A percentile compares a stretch with the other conserved stretches of the same genome.
Evolutionary conservation across 2,888 invertebrate genomes (phyloP).

Genomic region (Cylindroiulus punctatus): DNA sequence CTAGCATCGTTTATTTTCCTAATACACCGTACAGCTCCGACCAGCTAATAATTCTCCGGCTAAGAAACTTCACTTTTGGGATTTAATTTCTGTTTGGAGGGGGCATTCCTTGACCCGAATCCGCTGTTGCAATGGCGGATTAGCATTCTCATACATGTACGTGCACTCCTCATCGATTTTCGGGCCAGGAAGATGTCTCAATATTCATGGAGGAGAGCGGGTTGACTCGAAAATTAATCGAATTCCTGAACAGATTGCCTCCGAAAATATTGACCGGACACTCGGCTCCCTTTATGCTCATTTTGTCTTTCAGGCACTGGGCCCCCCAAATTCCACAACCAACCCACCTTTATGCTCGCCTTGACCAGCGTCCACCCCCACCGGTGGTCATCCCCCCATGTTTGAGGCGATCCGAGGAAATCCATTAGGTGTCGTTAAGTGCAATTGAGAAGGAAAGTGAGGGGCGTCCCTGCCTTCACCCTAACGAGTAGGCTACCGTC

Average conservation of each 20-base stretch:
- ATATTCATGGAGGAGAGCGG: constrained; percentile 5
- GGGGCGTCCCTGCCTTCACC: background rate
- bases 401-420: background rate
- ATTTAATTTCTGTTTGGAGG: constrained; percentile 13
- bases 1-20: constrained; percentile 18
- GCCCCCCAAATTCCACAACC: no score
- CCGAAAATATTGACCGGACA: constrained; percentile 36
- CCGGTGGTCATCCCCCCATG: background rate
- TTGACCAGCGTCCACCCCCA: constrained; percentile 7
- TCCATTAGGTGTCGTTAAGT: constrained; percentile 45
- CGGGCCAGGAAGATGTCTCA: background rate
- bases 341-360: background rate
- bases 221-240: constrained; percentile 30
- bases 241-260: constrained; percentile 36
- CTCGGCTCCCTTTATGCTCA: constrained; percentile 31
- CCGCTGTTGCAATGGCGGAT: background rate
- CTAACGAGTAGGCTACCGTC: background rate
- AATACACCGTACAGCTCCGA: background rate
- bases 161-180: background rate
- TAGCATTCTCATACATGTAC: constrained; percentile 24
- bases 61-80: constrained; percentile 41
- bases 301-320: no score
- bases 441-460: constrained; percentile 25
- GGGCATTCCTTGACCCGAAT: constrained; percentile 37
- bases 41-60: constrained; percentile 15